Base-by-base conservation (phyloP, 2,888 invertebrate species). In the Idaea dimidiata region DNA sequence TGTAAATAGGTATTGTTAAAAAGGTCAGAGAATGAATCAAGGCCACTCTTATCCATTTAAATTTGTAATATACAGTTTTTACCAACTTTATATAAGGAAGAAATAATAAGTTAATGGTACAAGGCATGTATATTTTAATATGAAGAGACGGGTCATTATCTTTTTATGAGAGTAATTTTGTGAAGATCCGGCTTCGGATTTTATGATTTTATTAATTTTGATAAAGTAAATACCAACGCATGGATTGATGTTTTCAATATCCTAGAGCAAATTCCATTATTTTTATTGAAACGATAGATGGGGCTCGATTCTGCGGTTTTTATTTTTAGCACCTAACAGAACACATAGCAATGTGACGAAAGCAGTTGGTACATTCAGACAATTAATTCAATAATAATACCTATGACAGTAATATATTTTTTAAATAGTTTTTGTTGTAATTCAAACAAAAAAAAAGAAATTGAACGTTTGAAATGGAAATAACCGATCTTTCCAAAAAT, bases 111-210 rank as follows among this genome's bases (percentile, higher is more conserved):
- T 43, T 43, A 43, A 43, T 43, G 8, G 14, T 43, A 43, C 43
- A 43, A 43, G 14, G 43, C 10, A 14, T 43, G 14, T 43, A 43
- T 14, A 43, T 43, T 43, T 43, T 43, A 43, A 43, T 43, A 43
- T 10, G 43, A 43, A 14, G 43, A 43, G 43, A 43, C 43, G 43
- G 43, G 43, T 43, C 43, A 43, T 43, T 43, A 43, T 43, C 43
- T 43, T 43, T 43, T 43, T 43, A 43, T 43, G 43, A 43, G 43
- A 43, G 43, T 43, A 43, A 43, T 43, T 43, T 43, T 43, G 43
- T 14, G 43, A 43, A 43, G 43, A 43, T 43, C 43, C 43, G 43
- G 43, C 43, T 43, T 43, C 43, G 43, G 14, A 43, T 43, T 43
- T 43, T 43, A 43, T 43, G 43, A 43, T 43, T 43, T 43, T 10